Conservation (phyloP, 2,113 vertebrate genomes). For the Cranoglanis bouderius region DNA sequence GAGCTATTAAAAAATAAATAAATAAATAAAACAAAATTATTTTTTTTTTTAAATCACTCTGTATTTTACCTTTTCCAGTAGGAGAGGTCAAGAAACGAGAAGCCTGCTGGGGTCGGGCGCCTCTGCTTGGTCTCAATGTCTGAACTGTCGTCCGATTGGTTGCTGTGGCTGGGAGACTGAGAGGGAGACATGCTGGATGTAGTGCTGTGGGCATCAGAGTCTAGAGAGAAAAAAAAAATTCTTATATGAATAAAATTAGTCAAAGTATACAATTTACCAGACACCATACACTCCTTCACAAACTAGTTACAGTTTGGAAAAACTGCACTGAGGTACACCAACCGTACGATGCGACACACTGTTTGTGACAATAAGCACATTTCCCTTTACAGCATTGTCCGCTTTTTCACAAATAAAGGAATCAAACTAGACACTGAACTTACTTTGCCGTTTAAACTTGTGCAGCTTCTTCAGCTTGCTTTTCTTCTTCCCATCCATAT, state of each 20-base stretch:
- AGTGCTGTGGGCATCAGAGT: slow-evolving; percentile 79
- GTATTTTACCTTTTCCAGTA: slow-evolving; percentile 78
- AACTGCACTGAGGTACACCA: background rate
- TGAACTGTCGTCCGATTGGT: slow-evolving; percentile 79
- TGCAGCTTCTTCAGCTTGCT: slow-evolving; percentile 76
- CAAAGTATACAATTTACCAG: too few relatives aligned
- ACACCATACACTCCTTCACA: background rate
- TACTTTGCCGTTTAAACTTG: slow-evolving; percentile 79
- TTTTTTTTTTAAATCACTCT: too few relatives aligned
- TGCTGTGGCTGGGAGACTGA: slow-evolving; percentile 80
- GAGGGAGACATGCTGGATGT: slow-evolving; percentile 79
- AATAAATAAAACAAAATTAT: background rate
- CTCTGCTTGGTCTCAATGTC: slow-evolving; percentile 78
- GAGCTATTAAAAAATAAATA: too few relatives aligned
- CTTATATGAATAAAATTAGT: background rate
- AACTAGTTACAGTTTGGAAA: background rate
- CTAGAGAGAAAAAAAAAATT: slow-evolving; percentile 55
- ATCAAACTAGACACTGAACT: slow-evolving; percentile 40
- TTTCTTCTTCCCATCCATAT: slow-evolving; percentile 75
- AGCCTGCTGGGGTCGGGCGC: slow-evolving; percentile 68
- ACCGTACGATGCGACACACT: background rate
- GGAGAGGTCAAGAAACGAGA: slow-evolving; percentile 78
- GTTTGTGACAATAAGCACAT: background rate
- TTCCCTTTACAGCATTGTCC: background rate
- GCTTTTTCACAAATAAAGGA: background rate